Conservation (phyloP, 1,140 invertebrate species). For the Solenopsis fugax region DNA sequence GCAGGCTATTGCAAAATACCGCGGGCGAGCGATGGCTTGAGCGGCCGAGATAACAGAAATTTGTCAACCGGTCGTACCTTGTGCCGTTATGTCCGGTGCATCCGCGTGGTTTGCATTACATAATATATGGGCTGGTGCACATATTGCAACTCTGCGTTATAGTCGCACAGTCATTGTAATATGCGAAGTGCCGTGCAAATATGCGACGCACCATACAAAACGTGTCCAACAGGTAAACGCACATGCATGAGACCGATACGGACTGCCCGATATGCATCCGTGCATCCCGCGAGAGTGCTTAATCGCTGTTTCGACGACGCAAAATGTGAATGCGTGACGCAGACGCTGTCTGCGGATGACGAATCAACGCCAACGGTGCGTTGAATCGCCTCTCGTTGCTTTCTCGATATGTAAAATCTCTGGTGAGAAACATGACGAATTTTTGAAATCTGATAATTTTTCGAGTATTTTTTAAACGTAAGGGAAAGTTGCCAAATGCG, state of each 20-base stretch:
- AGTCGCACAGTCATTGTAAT: neutral
- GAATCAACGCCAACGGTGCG: neutral
- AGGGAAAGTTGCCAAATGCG: too few relatives aligned
- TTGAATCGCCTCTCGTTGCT: neutral
- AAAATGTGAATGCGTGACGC: neutral
- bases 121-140: slow-evolving; percentile 30
- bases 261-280: neutral
- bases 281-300: neutral
- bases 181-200: slow-evolving; percentile 30
- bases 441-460: neutral
- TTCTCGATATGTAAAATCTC: neutral
- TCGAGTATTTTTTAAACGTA: neutral
- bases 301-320: slow-evolving; percentile 1
- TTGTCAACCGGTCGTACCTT: slow-evolving; percentile 43
- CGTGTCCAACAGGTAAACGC: slow-evolving; percentile 54
- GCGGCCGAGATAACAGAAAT: slow-evolving; percentile 59
- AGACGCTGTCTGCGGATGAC: neutral
- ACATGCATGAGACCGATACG: neutral
- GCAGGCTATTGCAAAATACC: slow-evolving; percentile 9
- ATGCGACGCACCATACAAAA: neutral
- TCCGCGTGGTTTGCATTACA: slow-evolving; percentile 20
- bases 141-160: slow-evolving; percentile 6
- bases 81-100: slow-evolving; percentile 43
- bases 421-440: neutral
- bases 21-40: slow-evolving; percentile 12